Conservation (phyloP, 2,888 invertebrate genomes). For the Orthosia gothica region DNA sequence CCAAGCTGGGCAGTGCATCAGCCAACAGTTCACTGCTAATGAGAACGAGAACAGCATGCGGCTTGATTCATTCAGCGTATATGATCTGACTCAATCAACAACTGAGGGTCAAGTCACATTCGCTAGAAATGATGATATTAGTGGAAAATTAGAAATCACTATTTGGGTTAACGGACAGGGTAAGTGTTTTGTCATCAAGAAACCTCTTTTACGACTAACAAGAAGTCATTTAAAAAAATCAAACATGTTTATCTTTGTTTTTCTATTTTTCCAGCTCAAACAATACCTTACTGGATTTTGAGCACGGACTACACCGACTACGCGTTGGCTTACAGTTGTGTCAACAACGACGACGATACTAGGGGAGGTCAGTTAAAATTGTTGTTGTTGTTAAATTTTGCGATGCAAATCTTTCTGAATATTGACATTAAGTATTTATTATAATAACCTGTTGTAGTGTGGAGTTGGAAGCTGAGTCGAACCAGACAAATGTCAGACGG, state of each 20-base stretch:
- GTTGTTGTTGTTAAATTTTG: too few species aligned
- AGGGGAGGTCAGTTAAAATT: slow-evolving; percentile 71
- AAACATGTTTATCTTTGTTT: neutral
- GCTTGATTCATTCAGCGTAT: slow-evolving; percentile 74
- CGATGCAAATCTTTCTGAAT: neutral
- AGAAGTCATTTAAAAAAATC: neutral
- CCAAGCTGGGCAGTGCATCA: slow-evolving; percentile 79
- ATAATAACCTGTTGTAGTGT: slow-evolving; percentile 24
- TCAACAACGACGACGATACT: slow-evolving; percentile 72
- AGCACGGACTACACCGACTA: slow-evolving; percentile 92
- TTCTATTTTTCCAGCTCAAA: slow-evolving; percentile 66
- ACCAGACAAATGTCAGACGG: slow-evolving; percentile 67
- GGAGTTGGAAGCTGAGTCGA: slow-evolving; percentile 85
- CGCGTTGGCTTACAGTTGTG: slow-evolving; percentile 92
- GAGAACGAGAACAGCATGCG: slow-evolving; percentile 60
- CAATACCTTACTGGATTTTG: slow-evolving; percentile 79
- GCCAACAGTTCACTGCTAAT: slow-evolving; percentile 72
- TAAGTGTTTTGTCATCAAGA: slow-evolving; percentile 31
- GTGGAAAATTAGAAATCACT: slow-evolving; percentile 76
- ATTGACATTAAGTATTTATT: neutral
- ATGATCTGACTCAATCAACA: slow-evolving; percentile 66
- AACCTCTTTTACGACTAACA: neutral
- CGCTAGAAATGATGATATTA: slow-evolving; percentile 67
- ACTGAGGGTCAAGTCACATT: slow-evolving; percentile 69
- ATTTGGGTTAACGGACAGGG: slow-evolving; percentile 50